These are phyloP conservation scores for Nicator chloris DNA, from an alignment of 2,113 vertebrate genomes.

Conservation along the genomic window DNA sequence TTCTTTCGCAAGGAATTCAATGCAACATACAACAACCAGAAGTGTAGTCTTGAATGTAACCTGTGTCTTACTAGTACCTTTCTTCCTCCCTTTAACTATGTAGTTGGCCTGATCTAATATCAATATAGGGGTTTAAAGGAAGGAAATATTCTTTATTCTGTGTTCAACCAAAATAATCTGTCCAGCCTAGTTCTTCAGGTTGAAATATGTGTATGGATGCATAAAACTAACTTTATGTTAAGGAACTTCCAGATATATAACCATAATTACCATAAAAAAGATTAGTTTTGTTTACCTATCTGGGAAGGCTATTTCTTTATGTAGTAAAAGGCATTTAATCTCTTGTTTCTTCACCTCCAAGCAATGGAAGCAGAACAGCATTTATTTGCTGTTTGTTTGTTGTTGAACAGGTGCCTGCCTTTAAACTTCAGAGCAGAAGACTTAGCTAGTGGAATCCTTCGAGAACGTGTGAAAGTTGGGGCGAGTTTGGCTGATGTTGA, in stretches of 20 bases:
- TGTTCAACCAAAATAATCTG: neutral
- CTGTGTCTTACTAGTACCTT: neutral
- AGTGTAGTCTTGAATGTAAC: neutral
- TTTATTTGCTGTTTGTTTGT: neutral
- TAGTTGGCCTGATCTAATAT: neutral
- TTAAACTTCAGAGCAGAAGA: constrained; percentile 95
- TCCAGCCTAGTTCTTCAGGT: neutral
- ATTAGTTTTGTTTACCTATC: neutral
- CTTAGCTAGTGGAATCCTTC: constrained; percentile 89
- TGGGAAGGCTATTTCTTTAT: neutral
- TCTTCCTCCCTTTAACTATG: neutral
- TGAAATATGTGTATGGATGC: neutral
- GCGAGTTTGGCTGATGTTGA: constrained; percentile 97
- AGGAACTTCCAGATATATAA: neutral
- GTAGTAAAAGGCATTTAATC: neutral
- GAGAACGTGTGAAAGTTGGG: constrained; percentile 93
- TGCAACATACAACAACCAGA: accelerated
- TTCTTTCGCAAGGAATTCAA: neutral
- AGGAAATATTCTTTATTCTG: neutral
- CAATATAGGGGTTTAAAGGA: neutral
- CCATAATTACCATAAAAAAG: neutral
- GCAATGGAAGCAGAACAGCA: neutral
- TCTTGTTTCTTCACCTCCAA: neutral
- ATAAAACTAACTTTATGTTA: neutral
- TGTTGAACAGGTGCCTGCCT: constrained; percentile 85